phyloP scores from a whole-genome alignment of 2,888 invertebrate genomes.

The Xanthia togata region DNA sequence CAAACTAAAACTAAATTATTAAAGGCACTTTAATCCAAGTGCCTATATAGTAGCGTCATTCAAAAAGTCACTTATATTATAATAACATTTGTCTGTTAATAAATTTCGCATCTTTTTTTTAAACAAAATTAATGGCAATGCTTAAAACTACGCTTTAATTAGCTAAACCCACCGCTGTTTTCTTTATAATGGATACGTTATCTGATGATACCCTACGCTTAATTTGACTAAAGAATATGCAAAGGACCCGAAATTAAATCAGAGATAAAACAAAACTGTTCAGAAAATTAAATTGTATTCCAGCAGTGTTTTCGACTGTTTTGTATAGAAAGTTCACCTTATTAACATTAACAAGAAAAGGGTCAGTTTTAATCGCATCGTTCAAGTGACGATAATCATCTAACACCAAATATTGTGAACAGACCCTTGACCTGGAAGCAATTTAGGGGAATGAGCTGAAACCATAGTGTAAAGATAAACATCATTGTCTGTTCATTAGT shows the following conservation, averaged over 20 bases:
- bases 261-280: constrained; percentile 5
- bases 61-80: too few relatives aligned
- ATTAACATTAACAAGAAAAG: constrained; percentile 27
- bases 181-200: background rate
- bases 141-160: constrained; percentile 1
- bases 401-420: background rate
- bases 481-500: background rate
- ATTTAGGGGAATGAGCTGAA: background rate
- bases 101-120: too few relatives aligned
- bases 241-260: background rate
- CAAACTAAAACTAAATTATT: too few relatives aligned
- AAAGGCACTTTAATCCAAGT: too few relatives aligned
- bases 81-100: too few relatives aligned
- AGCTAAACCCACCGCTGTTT: background rate
- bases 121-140: too few relatives aligned
- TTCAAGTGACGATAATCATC: background rate
- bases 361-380: constrained; percentile 25
- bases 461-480: background rate
- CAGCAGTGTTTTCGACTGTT: constrained; percentile 1
- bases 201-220: background rate
- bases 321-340: constrained; percentile 23
- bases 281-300: background rate
- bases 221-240: background rate
- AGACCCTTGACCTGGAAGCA: background rate
- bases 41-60: too few relatives aligned